Evolutionary conservation across 2,797 vertebrate genomes (phyloP).

Genomic region (Pipistrellus kuhlii): DNA sequence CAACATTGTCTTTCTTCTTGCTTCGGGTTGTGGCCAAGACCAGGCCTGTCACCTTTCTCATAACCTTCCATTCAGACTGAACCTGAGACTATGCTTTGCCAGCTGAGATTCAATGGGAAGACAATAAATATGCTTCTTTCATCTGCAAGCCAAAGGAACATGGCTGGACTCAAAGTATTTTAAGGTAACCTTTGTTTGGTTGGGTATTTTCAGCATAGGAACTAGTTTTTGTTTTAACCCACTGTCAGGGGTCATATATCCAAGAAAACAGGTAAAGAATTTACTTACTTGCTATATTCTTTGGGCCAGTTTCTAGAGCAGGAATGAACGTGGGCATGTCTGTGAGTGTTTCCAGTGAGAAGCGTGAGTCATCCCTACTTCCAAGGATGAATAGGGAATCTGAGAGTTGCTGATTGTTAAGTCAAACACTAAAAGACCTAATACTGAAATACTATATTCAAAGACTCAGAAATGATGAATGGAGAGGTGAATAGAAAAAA

Average conservation of each 20-base stretch:
- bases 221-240: not conserved
- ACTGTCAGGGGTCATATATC: not conserved
- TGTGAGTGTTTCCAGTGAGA: not conserved
- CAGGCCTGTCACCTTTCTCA: not conserved
- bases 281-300: not conserved
- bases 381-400: constrained; percentile 5
- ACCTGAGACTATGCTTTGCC: not conserved
- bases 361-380: constrained; percentile 40
- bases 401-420: not conserved
- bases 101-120: not conserved
- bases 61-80: not conserved
- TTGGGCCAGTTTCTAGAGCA: not conserved
- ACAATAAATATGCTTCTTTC: not conserved
- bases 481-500: not conserved
- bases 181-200: not conserved
- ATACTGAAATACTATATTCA: constrained; percentile 16
- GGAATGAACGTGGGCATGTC: not conserved
- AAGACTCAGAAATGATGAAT: constrained; percentile 25
- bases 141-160: not conserved
- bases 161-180: not conserved
- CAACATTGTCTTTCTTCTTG: not conserved
- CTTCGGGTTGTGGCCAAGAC: not conserved
- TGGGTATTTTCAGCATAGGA: constrained; percentile 8
- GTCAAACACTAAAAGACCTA: not conserved
- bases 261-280: constrained; percentile 5